Percentiles rank a stretch among this genome's conserved stretches.
phyloP scores from a whole-genome alignment of 2,888 invertebrate species.

The Meiosimyza decipiens region DNA sequence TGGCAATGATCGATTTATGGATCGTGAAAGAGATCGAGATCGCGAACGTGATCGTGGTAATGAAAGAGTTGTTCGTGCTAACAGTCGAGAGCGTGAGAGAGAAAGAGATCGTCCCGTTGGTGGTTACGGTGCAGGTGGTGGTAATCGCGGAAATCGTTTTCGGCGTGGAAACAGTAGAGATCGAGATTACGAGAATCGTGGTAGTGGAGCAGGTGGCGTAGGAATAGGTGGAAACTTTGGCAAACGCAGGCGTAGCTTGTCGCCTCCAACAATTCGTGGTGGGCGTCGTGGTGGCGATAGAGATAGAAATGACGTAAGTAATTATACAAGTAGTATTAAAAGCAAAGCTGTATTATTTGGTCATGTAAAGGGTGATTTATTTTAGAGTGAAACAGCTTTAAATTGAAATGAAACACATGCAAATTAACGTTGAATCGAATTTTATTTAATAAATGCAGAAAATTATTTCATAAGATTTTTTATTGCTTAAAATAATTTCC shows the following conservation, averaged over 20 bases:
- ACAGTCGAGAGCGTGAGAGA: conserved; percentile 52
- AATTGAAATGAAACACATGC: no score
- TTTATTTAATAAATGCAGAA: no score
- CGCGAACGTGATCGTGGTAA: conserved; percentile 50
- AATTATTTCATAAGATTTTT: no score
- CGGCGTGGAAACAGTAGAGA: conserved; percentile 59
- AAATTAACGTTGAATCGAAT: no score
- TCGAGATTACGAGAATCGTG: conserved; percentile 58
- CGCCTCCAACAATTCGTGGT: conserved; percentile 52
- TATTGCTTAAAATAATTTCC: no score
- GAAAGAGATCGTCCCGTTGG: conserved; percentile 46
- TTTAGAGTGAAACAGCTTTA: no score
- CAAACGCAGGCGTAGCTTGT: conserved; percentile 64
- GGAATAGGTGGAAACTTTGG: conserved; percentile 46
- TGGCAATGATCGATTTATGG: conserved; percentile 24
- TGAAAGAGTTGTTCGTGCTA: conserved; percentile 35
- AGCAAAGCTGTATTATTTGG: no score
- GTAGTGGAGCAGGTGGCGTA: conserved; percentile 23
- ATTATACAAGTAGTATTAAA: no score
- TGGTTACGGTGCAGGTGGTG: conserved; percentile 40
- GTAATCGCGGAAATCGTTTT: conserved; percentile 51
- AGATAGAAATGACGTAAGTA: conserved; percentile 59
- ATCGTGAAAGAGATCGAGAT: conserved; percentile 51
- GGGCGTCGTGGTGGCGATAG: conserved; percentile 54
- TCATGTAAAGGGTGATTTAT: no score